Base-by-base conservation (phyloP, 2,797 vertebrate genomes). In the Percopsis omiscomaycus region DNA sequence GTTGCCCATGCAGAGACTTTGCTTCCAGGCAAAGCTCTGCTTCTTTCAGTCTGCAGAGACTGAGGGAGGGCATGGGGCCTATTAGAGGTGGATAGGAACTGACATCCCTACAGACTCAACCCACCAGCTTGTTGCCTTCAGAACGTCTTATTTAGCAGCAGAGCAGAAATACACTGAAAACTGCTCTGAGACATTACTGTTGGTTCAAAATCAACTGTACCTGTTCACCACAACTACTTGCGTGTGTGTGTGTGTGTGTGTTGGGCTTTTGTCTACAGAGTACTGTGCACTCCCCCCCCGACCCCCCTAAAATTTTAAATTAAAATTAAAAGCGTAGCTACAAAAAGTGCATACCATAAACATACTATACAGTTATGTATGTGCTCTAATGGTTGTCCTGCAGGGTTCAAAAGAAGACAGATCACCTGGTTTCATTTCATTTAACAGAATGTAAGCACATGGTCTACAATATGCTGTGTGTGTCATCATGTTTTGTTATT, bases 91-190 rank as follows among this genome's bases (percentile, higher is more conserved):
- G 71, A 88, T 86, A 59, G 65, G 75, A 86, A 79, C 73, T 81
- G 82, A 86, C 85, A 84, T 83, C 68, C 49, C 9, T 67, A 64
- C 66, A 71, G 55, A 82, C 68, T 71, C 61, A 68, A 61, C 77
- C 75, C 70, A 81, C 79, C 79, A 85, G 78, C 75, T 74, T 80
- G 81, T 82, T 86, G 77, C 67, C 70, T 79, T 73, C 69, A 79
- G 73, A 81, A 84, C 75, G 63, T 85, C 81, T 84, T 44, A 78
- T 86, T 84, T 76, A 74, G 76, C 83, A 86, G 68, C 8, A 67
- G 77, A 88, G 69, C 82, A 87, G 81, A 88, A 85, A 84, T 67
- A 56, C 74, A 69, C 68, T 77, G 54, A 78, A 69, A 74, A 75
- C 68, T 53, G 76, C 55, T 84, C 55, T 16, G 51, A 68, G 55